Base-by-base conservation (phyloP, 2,888 invertebrate species). In the Coecobrya sp. region DNA sequence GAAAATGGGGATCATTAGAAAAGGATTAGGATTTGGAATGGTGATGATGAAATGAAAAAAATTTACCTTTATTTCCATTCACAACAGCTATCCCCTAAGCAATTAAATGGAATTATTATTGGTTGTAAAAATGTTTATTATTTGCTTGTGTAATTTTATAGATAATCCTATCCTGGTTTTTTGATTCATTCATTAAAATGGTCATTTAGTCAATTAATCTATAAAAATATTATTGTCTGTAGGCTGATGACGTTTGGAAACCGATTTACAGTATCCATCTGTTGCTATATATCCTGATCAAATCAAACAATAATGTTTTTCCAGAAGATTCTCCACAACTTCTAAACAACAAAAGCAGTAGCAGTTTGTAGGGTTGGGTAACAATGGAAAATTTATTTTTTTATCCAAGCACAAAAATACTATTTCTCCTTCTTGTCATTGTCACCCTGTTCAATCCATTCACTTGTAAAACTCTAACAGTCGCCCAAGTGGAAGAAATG, bases 361-460 rank as follows among this genome's bases (percentile, higher is more conserved):
- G n/a, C 5, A 13, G n/a, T n/a, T n/a, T n/a, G n/a, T n/a, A n/a
- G n/a, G n/a, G 55, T n/a, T n/a, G 55, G 4, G 55, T 2, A 52
- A 16, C 52, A 52, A 11, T 16, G 16, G 13, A 55, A 55, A 55
- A 36, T 36, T 36, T 36, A 4, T 7, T 7, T 36, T 36, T 36
- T 36, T 36, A 4, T 36, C 36, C 36, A 36, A 36, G 7, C n/a
- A n/a, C 16, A 62, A 19, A 19, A 65, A 25, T 13, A 3, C 25
- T 65, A 65, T 27, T 65, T 25, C 22, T 25, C 27, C 62, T 65
- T 65, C 62, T 27, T 65, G 73, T 73, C 36, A 73, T 73, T 73
- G 73, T 73, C 73, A 36, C 42, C n/a, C 16, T 73, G 42, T 19
- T 59, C 25, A 52, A 81, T 30, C 52, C 52, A 52, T 81, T 81